Base-by-base conservation (phyloP, 2,113 vertebrate genomes). In the Pungitius pungitius region DNA sequence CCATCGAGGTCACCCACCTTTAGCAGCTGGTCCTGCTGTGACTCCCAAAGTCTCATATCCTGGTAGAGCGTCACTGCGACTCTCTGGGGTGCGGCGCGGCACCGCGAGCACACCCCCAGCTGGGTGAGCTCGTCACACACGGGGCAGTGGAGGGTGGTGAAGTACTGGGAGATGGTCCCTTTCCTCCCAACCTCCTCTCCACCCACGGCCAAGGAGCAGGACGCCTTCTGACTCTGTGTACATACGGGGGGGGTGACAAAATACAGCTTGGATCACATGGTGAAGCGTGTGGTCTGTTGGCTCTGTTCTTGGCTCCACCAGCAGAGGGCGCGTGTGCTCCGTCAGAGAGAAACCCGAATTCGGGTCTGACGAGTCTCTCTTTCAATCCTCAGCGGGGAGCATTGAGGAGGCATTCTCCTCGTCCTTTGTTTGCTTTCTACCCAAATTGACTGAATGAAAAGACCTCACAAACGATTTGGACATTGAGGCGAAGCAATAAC, bases 91-190 rank as follows among this genome's bases (percentile, higher is more conserved):
- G 97, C 95, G 37, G 93, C 93, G 1, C 97, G 93, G 86, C 98
- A 99, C 57, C 91, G 93, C 14, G 78, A 91, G 42, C 98, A 99
- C 89, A 99, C 95, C 1, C 98, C 98, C 14, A 96, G 94, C 88
- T 99, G 97, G 66, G 97, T 99, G 51, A 99, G 94, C 85, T 96
- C 93, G 42, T 98, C 96, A 30, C 98, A 99, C 75, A 97, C 96
- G 0, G 98, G 97, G 87, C 98, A 99, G 89, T 96, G 97, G 45
- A 99, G 92, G 8, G 97, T 98, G 9, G 96, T 98, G 92, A 99
- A 99, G 77, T 99, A 99, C 63, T 99, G 98, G 3, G 96, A 98
- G 83, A 99, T 99, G 40, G 97, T 99, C 78, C 96, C 94, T 89
- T 98, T 99, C 85, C 94, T 93, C 39, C 94, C 91, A n/a, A 86